These are phyloP conservation scores for Fragum whitleyi DNA, from an alignment of 2,888 invertebrate genomes.

Conservation along the genomic window DNA sequence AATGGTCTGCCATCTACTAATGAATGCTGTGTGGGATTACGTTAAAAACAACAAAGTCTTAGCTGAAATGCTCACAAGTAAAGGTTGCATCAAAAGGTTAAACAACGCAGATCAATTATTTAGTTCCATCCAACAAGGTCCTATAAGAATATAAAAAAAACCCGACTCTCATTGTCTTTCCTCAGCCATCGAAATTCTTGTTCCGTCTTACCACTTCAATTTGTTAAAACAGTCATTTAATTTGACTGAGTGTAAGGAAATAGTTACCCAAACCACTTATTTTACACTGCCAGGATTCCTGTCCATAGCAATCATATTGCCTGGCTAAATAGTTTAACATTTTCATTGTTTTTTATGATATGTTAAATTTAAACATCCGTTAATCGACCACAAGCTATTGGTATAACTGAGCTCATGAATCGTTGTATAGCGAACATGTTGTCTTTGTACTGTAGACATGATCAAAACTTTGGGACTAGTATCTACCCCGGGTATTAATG, in stretches of 20 bases:
- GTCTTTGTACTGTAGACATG: constrained; percentile 59
- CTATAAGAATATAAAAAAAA: not conserved
- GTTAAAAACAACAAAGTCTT: not conserved
- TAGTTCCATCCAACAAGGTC: not conserved
- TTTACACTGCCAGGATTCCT: not conserved
- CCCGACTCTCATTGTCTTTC: not conserved
- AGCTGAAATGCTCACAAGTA: not conserved
- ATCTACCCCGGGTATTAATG: constrained; percentile 62
- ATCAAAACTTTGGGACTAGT: constrained; percentile 74
- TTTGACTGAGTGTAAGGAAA: constrained; percentile 9
- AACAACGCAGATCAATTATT: not conserved
- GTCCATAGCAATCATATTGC: not conserved
- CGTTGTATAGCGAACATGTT: constrained; percentile 66
- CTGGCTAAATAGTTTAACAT: no score
- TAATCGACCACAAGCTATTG: constrained; percentile 38
- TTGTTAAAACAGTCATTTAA: not conserved
- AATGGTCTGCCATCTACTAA: not conserved
- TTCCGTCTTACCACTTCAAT: no score
- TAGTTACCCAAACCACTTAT: not conserved
- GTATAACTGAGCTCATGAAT: constrained; percentile 24
- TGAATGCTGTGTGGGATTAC: not conserved
- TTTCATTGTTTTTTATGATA: no score
- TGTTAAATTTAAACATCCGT: constrained; percentile 37
- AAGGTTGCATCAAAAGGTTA: not conserved
- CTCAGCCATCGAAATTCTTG: no score